Base-by-base conservation (phyloP, 23 tunicate species). In the Pegea sp. region DNA sequence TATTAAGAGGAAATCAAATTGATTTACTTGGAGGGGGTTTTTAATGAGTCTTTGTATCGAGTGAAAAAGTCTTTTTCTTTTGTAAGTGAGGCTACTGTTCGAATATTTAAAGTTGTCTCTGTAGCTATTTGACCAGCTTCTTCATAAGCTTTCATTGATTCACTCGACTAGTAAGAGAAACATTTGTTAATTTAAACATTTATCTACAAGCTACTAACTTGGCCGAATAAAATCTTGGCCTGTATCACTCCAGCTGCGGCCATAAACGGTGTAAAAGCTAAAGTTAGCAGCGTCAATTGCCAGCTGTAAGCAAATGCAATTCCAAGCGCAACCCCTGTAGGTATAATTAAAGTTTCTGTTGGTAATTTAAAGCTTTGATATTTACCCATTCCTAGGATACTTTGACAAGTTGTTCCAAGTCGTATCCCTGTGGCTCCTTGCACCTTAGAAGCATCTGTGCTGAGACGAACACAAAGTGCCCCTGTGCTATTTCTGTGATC, bases 301-400 rank as follows among this genome's bases (percentile, higher is more conserved):
- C 99, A 91, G 22, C 81, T 68, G 56, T 61, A 78, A 24, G 74
- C 87, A 54, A 91, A 91, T 11, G 99, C 99, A 23, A 91, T 91
- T 13, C 84, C 99, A 28, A 91, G 65, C 2, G 99, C 99, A 32
- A 91, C 91, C 60, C 88, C 88, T 87, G 66, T 1, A 16, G 16
- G 16, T 38, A 38, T 38, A 38, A 8, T 38, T 38, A 8, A 11
- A 38, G 46, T 38, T 38, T 38, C 16, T 38, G 46, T 38, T 38
- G 11, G 16, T 38, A 38, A 8, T 38, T 8, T 8, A 8, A 38
- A 11, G 46, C 46, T 38, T 8, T 38, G 16, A 38, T 38, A 38
- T 48, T 28, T 29, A 75, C 96, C 96, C 0, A 86, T 32, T 6
- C 80, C 71, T 13, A 51, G 48, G 2, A 86, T 49, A 33, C 65